These are phyloP conservation scores for Rhyacophila evoluta DNA, from an alignment of 2,888 invertebrate species.

Conservation along the genomic window DNA sequence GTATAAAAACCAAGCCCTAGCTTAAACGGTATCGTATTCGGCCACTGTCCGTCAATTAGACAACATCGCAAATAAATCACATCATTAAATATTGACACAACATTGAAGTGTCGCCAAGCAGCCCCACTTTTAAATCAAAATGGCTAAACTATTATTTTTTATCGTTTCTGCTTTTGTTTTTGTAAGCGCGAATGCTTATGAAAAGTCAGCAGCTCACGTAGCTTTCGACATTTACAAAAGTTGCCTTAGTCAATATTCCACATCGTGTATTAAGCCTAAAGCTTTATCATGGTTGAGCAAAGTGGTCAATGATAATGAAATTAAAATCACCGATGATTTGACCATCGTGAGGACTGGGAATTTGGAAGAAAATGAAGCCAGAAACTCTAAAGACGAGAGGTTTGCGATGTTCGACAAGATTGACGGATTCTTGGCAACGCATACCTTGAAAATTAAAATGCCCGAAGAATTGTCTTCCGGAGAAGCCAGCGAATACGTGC, in stretches of 20 bases:
- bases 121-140: conserved; percentile 11
- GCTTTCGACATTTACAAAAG: conserved; percentile 75
- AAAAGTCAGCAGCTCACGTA: conserved; percentile 72
- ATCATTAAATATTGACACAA: conserved; percentile 25
- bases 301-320: conserved; percentile 76
- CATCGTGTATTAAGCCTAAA: conserved; percentile 83
- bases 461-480: conserved; percentile 74
- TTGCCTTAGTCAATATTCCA: conserved; percentile 77
- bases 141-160: conserved; percentile 34
- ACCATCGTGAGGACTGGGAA: conserved; percentile 75
- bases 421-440: conserved; percentile 80
- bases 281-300: conserved; percentile 80
- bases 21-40: conserved; percentile 68
- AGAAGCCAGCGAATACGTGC: conserved; percentile 72
- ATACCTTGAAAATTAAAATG: conserved; percentile 80
- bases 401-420: conserved; percentile 78
- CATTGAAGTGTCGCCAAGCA: not conserved
- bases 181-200: conserved; percentile 45
- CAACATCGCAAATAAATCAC: conserved; percentile 34
- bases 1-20: conserved; percentile 70
- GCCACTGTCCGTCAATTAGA: conserved; percentile 52
- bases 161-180: conserved; percentile 30
- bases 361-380: conserved; percentile 62
- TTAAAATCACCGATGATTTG: conserved; percentile 82
- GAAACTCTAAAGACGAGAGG: conserved; percentile 69